Evolutionary conservation across 2,797 vertebrate genomes (phyloP).

Genomic region (Rhinogobio ventralis): DNA sequence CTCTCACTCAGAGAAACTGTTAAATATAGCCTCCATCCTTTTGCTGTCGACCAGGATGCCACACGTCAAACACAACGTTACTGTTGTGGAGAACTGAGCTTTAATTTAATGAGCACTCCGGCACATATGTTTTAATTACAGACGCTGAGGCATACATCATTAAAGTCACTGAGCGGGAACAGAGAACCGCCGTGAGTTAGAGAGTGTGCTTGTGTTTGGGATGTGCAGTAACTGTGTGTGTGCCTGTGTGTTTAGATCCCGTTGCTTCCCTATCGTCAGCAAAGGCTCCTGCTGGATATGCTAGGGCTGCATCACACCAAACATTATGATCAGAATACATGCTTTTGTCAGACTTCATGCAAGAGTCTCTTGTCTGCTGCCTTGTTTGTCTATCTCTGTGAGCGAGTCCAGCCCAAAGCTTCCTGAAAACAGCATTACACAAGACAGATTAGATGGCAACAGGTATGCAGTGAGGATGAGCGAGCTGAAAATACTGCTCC

Average conservation of each 20-base stretch:
- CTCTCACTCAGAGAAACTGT: constrained; percentile 31
- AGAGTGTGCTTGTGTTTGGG: constrained; percentile 31
- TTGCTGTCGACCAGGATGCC: constrained; percentile 29
- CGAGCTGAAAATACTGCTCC: background rate
- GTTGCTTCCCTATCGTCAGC: background rate
- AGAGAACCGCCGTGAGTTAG: constrained; percentile 38
- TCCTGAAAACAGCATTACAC: background rate
- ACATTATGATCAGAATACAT: constrained; percentile 24
- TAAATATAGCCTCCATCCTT: constrained; percentile 44
- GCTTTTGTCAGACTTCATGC: constrained; percentile 9
- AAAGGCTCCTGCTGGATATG: background rate
- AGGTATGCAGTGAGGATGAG: constrained; percentile 8
- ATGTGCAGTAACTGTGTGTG: constrained; percentile 33
- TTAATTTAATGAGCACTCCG: constrained; percentile 62
- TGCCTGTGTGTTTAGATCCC: constrained; percentile 38
- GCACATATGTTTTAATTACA: constrained; percentile 67
- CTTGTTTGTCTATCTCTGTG: constrained; percentile 4
- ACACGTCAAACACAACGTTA: background rate
- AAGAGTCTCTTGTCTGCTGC: constrained; percentile 8
- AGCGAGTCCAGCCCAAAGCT: background rate
- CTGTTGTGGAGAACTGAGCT: constrained; percentile 52
- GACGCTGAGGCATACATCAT: constrained; percentile 60
- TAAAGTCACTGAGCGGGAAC: constrained; percentile 63
- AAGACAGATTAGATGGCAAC: constrained; percentile 22
- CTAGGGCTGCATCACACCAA: constrained; percentile 14